These are phyloP conservation scores for Tigriopus californicus DNA, from an alignment of 2,888 invertebrate species.

Conservation along the genomic window DNA sequence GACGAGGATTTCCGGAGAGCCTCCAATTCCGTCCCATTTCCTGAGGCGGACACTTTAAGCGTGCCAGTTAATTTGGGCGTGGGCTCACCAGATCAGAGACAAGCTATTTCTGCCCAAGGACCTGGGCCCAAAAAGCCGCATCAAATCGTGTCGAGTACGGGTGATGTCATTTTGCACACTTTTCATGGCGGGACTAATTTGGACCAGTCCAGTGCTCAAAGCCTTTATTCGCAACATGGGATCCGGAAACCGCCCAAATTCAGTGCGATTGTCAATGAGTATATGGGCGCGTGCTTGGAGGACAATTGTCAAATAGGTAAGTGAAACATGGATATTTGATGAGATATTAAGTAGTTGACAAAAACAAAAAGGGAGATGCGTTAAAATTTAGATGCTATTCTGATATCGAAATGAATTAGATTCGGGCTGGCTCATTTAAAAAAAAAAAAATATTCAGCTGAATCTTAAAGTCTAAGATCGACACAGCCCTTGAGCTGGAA, in stretches of 20 bases:
- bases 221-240: neutral
- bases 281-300: slow-evolving; percentile 7
- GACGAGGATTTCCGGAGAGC: neutral
- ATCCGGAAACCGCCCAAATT: slow-evolving; percentile 6
- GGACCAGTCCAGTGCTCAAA: neutral
- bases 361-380: too few species aligned
- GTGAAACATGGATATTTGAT: neutral
- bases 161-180: neutral
- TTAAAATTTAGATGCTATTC: too few species aligned
- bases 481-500: too few species aligned
- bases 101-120: neutral
- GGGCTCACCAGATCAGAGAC: neutral
- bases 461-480: too few species aligned
- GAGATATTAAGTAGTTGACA: too few species aligned
- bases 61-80: neutral
- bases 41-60: neutral
- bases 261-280: slow-evolving; percentile 2
- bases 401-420: too few species aligned
- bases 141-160: neutral
- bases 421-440: too few species aligned
- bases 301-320: slow-evolving; percentile 9
- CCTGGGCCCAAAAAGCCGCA: neutral
- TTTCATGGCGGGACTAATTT: too few species aligned
- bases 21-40: neutral
- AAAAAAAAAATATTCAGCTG: too few species aligned